Evolutionary conservation across 2,113 vertebrate species (phyloP), one percentile per base, ranked within the genome.

Genomic region (Pogona vitticeps): DNA sequence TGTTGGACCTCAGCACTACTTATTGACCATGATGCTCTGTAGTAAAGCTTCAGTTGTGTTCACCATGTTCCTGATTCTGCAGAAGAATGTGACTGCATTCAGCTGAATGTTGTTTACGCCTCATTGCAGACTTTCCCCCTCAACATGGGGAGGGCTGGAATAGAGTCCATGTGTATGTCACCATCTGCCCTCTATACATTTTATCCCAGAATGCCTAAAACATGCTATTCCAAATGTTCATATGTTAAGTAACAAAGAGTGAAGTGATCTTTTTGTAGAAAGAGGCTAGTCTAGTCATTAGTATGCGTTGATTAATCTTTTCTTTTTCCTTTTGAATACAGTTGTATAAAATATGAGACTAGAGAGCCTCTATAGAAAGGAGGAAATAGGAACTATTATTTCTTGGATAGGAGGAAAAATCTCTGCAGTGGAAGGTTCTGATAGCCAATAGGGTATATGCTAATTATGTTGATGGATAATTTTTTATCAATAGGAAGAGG

Each of bases 381-480:
- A 28, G 28, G 26, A 75, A 6, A 6, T 21, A 79, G 18, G 31
- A 61, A 10, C 33, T 36, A 36, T 36, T 79, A 36, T 17, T 21
- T 52, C 46, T 10, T 52, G 42, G 59, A 86, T 38, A 17, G 31
- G 86, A 67, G 23, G 46, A 52, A 52, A 52, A 10, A 52, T 36
- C 58, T 33, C 67, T 68, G 21, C 1, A 33, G 31, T 28, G 65
- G 58, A n/a, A 26, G 8, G 6, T 28, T 63, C 28, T 76, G 28
- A n/a, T 67, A 80, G 58, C 31, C 33, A 61, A 21, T 80, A 31
- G 61, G n/a, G 83, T 84, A 75, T 28, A n/a, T 76, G 36, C 71
- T 31, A 38, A 65, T 0, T 0, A 0, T 82, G 82, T 18, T 15
- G 40, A 59, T 80, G 65, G 42, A 20, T 1, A 21, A 9, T 73